phyloP scores from a whole-genome alignment of 2,113 vertebrate genomes.

The Forbesichthys papilliferus region DNA sequence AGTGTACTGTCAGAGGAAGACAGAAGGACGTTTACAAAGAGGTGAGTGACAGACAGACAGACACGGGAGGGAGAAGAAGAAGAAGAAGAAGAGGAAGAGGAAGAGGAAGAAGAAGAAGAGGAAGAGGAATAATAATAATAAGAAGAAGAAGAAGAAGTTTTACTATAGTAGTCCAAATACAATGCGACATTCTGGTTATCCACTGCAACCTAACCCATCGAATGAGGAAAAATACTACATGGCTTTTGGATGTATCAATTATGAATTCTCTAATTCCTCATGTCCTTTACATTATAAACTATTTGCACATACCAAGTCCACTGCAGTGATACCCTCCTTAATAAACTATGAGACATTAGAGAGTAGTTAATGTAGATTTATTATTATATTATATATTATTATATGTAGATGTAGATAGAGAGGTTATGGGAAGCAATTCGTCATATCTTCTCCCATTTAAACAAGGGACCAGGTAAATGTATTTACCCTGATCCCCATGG shows the following conservation, averaged over 20 bases:
- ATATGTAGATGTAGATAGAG: no score
- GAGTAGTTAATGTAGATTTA: conserved; percentile 12
- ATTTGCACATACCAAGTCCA: conserved; percentile 14
- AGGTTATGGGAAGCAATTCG: conserved; percentile 24
- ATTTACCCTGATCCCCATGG: no score
- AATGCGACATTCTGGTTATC: no score
- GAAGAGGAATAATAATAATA: conserved; percentile 5
- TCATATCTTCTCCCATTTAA: not conserved
- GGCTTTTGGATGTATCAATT: conserved; percentile 16
- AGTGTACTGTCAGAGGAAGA: conserved; percentile 2
- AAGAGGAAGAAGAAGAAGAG: conserved; percentile 5
- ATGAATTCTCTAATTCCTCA: conserved; percentile 27
- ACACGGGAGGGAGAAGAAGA: not conserved
- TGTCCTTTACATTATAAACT: conserved; percentile 19
- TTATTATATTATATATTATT: no score
- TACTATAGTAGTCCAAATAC: not conserved
- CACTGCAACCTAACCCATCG: not conserved
- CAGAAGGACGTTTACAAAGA: not conserved
- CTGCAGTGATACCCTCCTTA: not conserved
- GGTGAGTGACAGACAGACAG: not conserved
- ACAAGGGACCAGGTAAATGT: not conserved
- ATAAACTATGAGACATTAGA: not conserved
- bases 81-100: not conserved
- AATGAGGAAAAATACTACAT: conserved; percentile 12
- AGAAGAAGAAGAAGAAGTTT: not conserved